These are phyloP conservation scores for Proisotoma minuta DNA, from an alignment of 2,888 invertebrate species.

Conservation along the genomic window DNA sequence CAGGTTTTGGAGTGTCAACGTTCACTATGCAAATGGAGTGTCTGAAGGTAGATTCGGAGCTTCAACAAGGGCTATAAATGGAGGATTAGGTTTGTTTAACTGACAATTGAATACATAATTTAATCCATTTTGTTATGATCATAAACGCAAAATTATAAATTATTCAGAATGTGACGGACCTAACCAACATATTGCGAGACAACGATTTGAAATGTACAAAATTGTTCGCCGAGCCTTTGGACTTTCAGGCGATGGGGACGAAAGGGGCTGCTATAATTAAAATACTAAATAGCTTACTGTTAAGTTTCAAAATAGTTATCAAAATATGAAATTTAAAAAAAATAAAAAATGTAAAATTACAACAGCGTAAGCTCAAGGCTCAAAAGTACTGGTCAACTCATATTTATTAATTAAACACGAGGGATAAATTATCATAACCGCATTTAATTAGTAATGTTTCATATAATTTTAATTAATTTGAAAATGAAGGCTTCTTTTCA, in stretches of 20 bases:
- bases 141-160: too few species aligned
- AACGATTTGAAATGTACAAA: conserved; percentile 23
- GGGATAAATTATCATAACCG: too few species aligned
- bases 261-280: conserved; percentile 40
- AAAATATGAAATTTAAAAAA: too few species aligned
- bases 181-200: conserved; percentile 11
- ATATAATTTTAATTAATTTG: too few species aligned
- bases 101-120: background rate
- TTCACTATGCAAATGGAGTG: conserved; percentile 15
- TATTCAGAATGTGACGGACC: conserved; percentile 23
- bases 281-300: background rate
- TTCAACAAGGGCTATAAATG: conserved; percentile 20
- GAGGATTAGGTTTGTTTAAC: conserved; percentile 4
- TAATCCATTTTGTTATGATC: too few species aligned
- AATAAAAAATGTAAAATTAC: too few species aligned
- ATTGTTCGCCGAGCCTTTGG: conserved; percentile 16
- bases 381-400: too few species aligned
- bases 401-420: too few species aligned
- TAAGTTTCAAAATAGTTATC: too few species aligned
- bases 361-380: too few species aligned
- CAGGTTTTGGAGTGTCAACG: conserved; percentile 19
- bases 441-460: too few species aligned
- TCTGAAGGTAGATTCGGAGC: conserved; percentile 16
- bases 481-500: too few species aligned
- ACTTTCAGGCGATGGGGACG: conserved; percentile 24